Percentiles rank a stretch among this genome's conserved stretches.
phyloP scores from a whole-genome alignment of 2,113 vertebrate species.

The Hoplias malabaricus region DNA sequence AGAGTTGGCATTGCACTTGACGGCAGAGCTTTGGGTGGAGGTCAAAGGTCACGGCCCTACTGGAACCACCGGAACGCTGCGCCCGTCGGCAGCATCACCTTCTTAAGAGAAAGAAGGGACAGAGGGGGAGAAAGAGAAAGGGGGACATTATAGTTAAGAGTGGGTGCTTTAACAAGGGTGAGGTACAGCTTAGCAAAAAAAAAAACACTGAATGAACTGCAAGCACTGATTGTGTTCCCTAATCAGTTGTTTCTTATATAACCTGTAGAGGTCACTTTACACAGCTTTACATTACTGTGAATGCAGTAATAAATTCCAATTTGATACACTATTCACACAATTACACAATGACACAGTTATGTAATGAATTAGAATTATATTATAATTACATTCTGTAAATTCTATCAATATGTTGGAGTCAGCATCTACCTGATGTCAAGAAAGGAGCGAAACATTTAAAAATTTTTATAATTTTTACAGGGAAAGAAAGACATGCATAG shows the following conservation, averaged over 20 bases:
- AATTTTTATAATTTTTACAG: too few relatives aligned
- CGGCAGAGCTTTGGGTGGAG: slow-evolving; percentile 92
- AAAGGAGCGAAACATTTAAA: neutral
- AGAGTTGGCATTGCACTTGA: slow-evolving; percentile 98
- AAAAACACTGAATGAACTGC: too few relatives aligned
- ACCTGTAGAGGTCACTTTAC: neutral
- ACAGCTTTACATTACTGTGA: too few relatives aligned
- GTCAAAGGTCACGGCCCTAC: slow-evolving; percentile 81
- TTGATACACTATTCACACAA: neutral
- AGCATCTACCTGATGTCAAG: neutral
- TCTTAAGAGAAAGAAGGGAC: slow-evolving; percentile 80
- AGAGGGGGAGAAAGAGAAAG: neutral
- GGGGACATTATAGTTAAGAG: slow-evolving; percentile 16
- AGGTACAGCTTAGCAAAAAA: neutral
- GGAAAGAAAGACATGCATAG: too few relatives aligned
- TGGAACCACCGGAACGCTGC: slow-evolving; percentile 99
- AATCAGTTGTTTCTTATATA: neutral
- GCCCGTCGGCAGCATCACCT: slow-evolving; percentile 99
- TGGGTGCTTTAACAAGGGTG: neutral
- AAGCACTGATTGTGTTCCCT: neutral
- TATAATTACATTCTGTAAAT: neutral
- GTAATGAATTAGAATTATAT: neutral
- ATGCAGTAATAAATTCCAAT: neutral
- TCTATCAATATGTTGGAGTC: neutral
- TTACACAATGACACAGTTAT: neutral